Conservation (phyloP, 1,140 invertebrate species). For the Caerostris darwini region DNA sequence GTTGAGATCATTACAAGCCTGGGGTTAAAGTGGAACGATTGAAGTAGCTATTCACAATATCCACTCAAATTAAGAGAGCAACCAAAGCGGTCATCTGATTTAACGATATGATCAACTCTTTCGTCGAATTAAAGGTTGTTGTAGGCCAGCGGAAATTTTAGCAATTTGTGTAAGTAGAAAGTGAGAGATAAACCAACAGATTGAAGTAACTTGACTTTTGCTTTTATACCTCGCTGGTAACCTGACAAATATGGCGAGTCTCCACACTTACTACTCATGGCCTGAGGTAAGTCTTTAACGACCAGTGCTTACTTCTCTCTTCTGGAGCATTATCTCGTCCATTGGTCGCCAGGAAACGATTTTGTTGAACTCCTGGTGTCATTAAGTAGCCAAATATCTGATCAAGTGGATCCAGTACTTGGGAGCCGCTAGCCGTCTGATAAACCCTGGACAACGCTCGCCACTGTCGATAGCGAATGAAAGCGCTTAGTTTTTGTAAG, state of each 20-base stretch:
- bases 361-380: constrained; percentile 65
- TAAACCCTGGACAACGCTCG: constrained; percentile 51
- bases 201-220: constrained; percentile 27
- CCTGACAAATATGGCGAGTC: constrained; percentile 67
- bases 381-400: constrained; percentile 69
- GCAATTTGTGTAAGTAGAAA: constrained; percentile 74
- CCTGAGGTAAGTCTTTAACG: constrained; percentile 56
- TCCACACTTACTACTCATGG: neutral
- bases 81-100: constrained; percentile 51
- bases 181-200: neutral
- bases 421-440: constrained; percentile 57
- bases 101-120: constrained; percentile 62
- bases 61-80: constrained; percentile 74
- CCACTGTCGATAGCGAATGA: constrained; percentile 45
- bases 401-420: constrained; percentile 10
- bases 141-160: constrained; percentile 60
- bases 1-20: constrained; percentile 25
- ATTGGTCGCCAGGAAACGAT: constrained; percentile 69
- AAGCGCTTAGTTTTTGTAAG: constrained; percentile 48
- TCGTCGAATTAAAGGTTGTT: constrained; percentile 53
- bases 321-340: constrained; percentile 49
- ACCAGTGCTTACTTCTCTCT: constrained; percentile 34
- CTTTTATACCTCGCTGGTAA: constrained; percentile 27
- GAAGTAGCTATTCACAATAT: constrained; percentile 53
- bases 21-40: constrained; percentile 4